These are phyloP conservation scores for Schrankia costaestrigalis DNA, from an alignment of 2,888 invertebrate genomes.

Conservation along the genomic window DNA sequence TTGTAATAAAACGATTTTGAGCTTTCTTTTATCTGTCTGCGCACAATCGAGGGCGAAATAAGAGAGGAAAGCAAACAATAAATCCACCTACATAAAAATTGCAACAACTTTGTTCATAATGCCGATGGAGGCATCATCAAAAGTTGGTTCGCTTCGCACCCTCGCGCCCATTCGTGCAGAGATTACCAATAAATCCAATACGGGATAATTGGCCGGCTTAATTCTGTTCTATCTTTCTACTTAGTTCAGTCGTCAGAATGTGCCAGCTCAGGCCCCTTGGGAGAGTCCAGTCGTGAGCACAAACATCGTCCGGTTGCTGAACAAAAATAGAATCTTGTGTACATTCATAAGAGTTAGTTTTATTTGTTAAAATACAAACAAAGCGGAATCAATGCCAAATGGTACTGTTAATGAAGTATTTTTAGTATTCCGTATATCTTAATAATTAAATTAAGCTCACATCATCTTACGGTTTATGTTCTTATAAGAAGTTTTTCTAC, in stretches of 20 bases:
- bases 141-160: conserved; percentile 79
- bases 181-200: conserved; percentile 82
- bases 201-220: conserved; percentile 81
- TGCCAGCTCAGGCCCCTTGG: conserved; percentile 78
- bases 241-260: conserved; percentile 81
- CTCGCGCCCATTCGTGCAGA: conserved; percentile 80
- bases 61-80: conserved; percentile 70
- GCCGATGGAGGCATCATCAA: conserved; percentile 78
- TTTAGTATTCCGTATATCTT: conserved; percentile 46
- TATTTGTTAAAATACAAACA: conserved; percentile 39
- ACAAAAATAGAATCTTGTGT: conserved; percentile 58
- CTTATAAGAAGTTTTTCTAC: no score
- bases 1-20: conserved; percentile 63
- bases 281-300: conserved; percentile 70
- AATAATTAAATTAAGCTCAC: conserved; percentile 25
- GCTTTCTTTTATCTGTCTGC: conserved; percentile 68
- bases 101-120: conserved; percentile 80
- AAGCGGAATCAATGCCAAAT: conserved; percentile 51
- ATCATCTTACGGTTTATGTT: conserved; percentile 17
- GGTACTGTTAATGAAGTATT: conserved; percentile 64
- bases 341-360: conserved; percentile 53
- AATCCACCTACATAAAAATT: conserved; percentile 78
- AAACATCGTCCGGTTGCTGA: conserved; percentile 57
- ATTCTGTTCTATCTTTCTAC: conserved; percentile 81
- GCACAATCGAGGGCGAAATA: conserved; percentile 69